These are phyloP conservation scores for Procavia capensis DNA, from an alignment of 2,113 vertebrate species.

Conservation along the genomic window DNA sequence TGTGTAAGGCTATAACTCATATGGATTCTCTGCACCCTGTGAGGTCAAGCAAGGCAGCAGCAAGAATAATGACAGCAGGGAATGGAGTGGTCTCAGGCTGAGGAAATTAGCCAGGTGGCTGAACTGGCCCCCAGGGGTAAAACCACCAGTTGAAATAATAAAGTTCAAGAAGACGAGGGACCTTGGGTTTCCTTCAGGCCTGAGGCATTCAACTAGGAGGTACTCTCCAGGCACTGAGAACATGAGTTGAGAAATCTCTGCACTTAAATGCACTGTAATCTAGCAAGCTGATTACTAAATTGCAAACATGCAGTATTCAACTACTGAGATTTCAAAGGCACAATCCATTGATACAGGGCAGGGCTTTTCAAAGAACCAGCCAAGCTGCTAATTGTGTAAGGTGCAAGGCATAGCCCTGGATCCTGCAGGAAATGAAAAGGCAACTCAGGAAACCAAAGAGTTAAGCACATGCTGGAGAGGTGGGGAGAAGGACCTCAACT, in stretches of 20 bases:
- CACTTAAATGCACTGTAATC: not conserved
- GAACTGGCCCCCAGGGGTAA: slow-evolving; percentile 34
- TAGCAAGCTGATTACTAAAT: slow-evolving; percentile 8
- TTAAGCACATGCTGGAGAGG: not conserved
- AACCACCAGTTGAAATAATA: slow-evolving; percentile 63
- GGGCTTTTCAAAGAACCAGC: slow-evolving; percentile 35
- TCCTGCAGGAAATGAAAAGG: slow-evolving; percentile 30
- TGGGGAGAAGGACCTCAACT: not conserved
- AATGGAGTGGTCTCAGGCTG: not conserved
- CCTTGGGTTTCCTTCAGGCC: slow-evolving; percentile 39
- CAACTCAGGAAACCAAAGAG: slow-evolving; percentile 12
- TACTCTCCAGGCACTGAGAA: not conserved
- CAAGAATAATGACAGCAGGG: slow-evolving; percentile 52
- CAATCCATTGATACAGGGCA: not conserved
- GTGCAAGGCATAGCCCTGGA: not conserved
- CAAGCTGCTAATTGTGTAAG: not conserved
- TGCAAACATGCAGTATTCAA: slow-evolving; percentile 17
- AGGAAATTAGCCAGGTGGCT: slow-evolving; percentile 44
- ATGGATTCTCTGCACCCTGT: not conserved
- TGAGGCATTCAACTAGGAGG: not conserved
- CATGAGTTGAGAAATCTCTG: slow-evolving; percentile 5
- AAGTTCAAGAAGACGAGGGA: slow-evolving; percentile 26
- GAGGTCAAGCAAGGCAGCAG: slow-evolving; percentile 33
- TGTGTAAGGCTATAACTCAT: slow-evolving; percentile 68
- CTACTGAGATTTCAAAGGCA: slow-evolving; percentile 27